phyloP scores from a whole-genome alignment of 2,797 vertebrate genomes.

The Coreius guichenoti region DNA sequence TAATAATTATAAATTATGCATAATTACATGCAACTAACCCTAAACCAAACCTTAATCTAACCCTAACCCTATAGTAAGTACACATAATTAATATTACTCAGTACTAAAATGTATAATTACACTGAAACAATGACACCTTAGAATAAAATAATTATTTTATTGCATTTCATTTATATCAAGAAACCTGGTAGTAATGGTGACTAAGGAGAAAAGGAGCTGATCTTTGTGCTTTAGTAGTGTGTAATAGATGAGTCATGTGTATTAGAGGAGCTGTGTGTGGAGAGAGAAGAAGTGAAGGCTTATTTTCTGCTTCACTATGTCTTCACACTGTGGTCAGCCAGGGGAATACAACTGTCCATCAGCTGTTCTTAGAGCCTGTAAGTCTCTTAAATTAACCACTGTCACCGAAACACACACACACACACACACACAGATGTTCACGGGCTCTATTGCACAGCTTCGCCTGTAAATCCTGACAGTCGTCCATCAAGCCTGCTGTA shows the following conservation, averaged over 20 bases:
- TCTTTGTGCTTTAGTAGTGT: neutral
- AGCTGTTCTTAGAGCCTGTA: constrained; percentile 70
- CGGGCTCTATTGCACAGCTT: constrained; percentile 25
- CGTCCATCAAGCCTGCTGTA: constrained; percentile 58
- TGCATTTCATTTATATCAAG: neutral
- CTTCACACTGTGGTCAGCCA: constrained; percentile 65
- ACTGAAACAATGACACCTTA: neutral
- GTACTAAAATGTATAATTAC: neutral
- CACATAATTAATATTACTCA: neutral
- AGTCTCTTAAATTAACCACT: constrained; percentile 76
- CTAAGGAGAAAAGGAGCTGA: neutral
- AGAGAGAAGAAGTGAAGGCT: constrained; percentile 59
- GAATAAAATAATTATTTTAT: neutral
- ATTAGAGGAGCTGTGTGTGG: constrained; percentile 21
- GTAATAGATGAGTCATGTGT: constrained; percentile 35
- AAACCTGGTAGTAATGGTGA: neutral
- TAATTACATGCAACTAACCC: neutral
- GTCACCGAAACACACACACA: constrained; percentile 63
- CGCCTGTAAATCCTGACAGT: constrained; percentile 64
- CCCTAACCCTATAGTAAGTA: neutral
- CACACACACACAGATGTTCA: constrained; percentile 59
- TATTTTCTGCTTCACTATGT: constrained; percentile 64
- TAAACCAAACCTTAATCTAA: neutral
- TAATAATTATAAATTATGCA: too few relatives aligned
- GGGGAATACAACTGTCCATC: constrained; percentile 73